phyloP scores from a whole-genome alignment of 2,113 vertebrate genomes.

The Eulacestoma nigropectus region DNA sequence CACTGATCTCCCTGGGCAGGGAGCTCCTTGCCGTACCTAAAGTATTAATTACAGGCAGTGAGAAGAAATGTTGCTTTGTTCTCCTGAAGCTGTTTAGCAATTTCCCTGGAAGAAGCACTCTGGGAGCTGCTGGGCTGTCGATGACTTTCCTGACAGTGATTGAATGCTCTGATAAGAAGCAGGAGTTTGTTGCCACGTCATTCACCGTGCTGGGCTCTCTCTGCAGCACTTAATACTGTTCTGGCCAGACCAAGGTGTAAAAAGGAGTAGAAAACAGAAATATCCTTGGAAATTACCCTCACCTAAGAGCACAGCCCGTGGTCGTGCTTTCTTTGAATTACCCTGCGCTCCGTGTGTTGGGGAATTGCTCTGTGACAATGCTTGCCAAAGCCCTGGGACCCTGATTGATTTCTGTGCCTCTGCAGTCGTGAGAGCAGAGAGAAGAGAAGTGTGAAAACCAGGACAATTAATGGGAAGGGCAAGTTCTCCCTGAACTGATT shows the following conservation, averaged over 20 bases:
- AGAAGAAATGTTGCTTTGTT: background rate
- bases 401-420: background rate
- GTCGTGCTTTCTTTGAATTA: background rate
- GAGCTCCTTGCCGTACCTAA: background rate
- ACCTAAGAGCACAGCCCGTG: background rate
- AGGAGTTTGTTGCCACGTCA: background rate
- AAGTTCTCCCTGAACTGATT: background rate
- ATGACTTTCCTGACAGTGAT: background rate
- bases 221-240: background rate
- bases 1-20: background rate
- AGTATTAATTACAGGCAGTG: background rate
- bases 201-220: background rate
- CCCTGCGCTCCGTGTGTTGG: fast-evolving
- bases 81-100: background rate
- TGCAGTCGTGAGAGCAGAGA: background rate
- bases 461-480: background rate
- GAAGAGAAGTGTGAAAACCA: background rate
- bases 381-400: background rate
- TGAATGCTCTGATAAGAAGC: background rate
- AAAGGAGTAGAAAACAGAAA: background rate
- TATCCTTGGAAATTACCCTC: background rate
- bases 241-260: background rate
- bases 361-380: background rate
- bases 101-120: background rate
- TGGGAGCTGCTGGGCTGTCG: background rate